Evolutionary conservation across 2,113 vertebrate species (phyloP).

Genomic region (Notothenia rossii): DNA sequence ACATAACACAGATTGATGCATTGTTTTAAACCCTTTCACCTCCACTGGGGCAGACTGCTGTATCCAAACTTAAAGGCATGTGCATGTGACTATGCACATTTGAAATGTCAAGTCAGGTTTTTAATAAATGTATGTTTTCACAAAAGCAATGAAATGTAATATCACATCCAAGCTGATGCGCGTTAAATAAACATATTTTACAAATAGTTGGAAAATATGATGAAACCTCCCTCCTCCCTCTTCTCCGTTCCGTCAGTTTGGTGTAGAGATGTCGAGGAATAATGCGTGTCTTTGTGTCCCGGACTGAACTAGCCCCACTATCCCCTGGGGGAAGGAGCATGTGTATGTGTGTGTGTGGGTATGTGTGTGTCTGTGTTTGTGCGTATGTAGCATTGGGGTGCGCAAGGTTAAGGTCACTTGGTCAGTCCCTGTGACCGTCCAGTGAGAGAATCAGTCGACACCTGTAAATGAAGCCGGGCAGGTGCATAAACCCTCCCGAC

Average conservation of each 20-base stretch:
- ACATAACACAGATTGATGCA: slow-evolving; percentile 64
- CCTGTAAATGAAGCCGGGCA: slow-evolving; percentile 86
- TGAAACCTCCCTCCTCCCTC: slow-evolving; percentile 34
- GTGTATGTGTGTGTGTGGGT: slow-evolving; percentile 32
- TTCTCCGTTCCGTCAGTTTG: slow-evolving; percentile 21
- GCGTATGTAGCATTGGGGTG: slow-evolving; percentile 69
- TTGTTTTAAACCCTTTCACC: slow-evolving; percentile 70
- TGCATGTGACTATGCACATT: slow-evolving; percentile 6
- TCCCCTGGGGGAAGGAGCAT: slow-evolving; percentile 50
- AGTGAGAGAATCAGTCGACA: slow-evolving; percentile 86
- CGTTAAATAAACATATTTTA: not conserved
- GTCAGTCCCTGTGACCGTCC: slow-evolving; percentile 82
- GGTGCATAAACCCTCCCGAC: slow-evolving; percentile 80
- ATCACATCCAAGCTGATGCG: not conserved
- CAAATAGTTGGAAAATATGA: slow-evolving; percentile 16
- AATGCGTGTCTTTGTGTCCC: slow-evolving; percentile 77
- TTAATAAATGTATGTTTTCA: slow-evolving; percentile 10
- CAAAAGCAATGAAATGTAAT: not conserved
- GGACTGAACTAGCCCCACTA: slow-evolving; percentile 48
- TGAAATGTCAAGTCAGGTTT: not conserved
- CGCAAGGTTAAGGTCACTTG: slow-evolving; percentile 85
- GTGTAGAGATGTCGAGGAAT: slow-evolving; percentile 73
- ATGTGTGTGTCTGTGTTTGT: slow-evolving; percentile 38
- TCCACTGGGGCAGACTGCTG: slow-evolving; percentile 7
- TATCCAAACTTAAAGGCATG: slow-evolving; percentile 17